These are phyloP conservation scores for Parauchenoglanis ngamensis DNA, from an alignment of 2,797 vertebrate genomes.

Conservation along the genomic window DNA sequence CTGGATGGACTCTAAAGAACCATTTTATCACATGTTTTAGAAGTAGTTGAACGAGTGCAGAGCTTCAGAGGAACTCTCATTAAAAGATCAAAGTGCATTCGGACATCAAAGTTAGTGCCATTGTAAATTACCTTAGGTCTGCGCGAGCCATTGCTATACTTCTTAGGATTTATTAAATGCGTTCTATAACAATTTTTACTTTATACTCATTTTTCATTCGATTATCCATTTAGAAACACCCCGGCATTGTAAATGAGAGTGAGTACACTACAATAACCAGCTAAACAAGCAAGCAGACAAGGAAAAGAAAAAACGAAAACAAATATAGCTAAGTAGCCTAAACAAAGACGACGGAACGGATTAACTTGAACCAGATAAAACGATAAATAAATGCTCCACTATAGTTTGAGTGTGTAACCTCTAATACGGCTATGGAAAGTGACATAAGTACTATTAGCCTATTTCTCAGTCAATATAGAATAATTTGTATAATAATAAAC, in stretches of 20 bases:
- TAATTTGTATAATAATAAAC: background rate
- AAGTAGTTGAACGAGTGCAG: conserved; percentile 54
- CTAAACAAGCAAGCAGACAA: background rate
- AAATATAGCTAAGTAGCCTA: background rate
- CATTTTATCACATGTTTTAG: background rate
- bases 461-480: background rate
- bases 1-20: background rate
- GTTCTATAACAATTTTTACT: background rate
- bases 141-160: conserved; percentile 6
- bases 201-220: background rate
- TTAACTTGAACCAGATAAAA: background rate
- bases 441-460: background rate
- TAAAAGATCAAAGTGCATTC: conserved; percentile 74
- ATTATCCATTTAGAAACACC: background rate
- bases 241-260: background rate
- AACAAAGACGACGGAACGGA: background rate
- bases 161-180: conserved; percentile 28
- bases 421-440: background rate
- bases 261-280: background rate
- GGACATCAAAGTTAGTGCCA: conserved; percentile 65
- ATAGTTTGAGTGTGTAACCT: background rate
- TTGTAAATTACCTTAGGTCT: conserved; percentile 62
- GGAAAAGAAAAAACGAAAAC: background rate
- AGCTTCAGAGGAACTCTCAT: conserved; percentile 62
- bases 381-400: background rate